phyloP scores from a whole-genome alignment of 2,797 vertebrate species.

The Emys orbicularis region DNA sequence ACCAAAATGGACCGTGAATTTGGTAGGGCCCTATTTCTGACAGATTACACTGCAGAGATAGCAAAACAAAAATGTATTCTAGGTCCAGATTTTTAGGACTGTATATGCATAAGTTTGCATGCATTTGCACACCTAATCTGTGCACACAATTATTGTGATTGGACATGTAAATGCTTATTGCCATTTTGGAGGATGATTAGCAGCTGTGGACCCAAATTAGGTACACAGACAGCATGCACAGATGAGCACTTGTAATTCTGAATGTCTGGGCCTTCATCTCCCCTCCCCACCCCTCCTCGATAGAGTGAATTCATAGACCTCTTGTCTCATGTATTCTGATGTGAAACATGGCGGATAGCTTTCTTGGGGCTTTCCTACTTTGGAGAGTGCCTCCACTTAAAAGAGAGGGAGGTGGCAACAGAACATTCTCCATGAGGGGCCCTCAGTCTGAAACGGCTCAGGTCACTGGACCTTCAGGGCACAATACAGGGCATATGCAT shows the following conservation, averaged over 20 bases:
- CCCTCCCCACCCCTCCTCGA: rapidly evolving
- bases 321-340: too few relatives aligned
- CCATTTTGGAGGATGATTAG: background rate
- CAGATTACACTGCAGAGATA: background rate
- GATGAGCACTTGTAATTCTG: background rate
- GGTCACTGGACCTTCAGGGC: background rate
- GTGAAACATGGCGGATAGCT: background rate
- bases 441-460: background rate
- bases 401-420: background rate
- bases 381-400: background rate
- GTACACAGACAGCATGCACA: background rate
- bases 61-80: background rate
- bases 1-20: too few relatives aligned
- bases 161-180: background rate
- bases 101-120: background rate
- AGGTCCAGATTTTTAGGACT: background rate
- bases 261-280: background rate
- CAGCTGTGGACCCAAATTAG: background rate
- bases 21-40: too few relatives aligned
- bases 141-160: background rate
- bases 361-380: background rate
- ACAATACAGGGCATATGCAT: background rate
- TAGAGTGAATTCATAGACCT: too few relatives aligned
- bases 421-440: background rate
- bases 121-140: background rate